Conservation (phyloP, 2,888 invertebrate species). For the Netelia melanura region DNA sequence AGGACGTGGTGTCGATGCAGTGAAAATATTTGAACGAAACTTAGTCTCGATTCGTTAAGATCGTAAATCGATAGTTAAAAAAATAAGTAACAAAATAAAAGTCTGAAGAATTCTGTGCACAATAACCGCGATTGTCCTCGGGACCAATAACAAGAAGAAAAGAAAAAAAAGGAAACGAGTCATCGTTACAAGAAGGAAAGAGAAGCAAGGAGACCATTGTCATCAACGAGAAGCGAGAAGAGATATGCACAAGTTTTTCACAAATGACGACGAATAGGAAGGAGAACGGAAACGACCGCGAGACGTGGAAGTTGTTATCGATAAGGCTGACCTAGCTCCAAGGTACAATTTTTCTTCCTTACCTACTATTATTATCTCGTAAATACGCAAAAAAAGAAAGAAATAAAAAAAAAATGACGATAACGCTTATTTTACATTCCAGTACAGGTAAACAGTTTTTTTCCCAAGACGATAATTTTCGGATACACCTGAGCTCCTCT, state of each 20-base stretch:
- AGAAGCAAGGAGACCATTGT: constrained; percentile 5
- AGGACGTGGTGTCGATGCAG: no score
- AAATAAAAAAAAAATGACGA: no score
- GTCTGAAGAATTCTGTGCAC: neutral
- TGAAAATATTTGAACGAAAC: neutral
- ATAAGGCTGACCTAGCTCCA: constrained; percentile 70
- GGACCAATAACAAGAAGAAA: constrained; percentile 18
- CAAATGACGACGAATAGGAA: constrained; percentile 67
- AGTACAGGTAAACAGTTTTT: neutral
- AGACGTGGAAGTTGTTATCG: constrained; percentile 68
- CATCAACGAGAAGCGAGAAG: constrained; percentile 1
- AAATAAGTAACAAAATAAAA: neutral
- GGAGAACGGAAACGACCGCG: constrained; percentile 57
- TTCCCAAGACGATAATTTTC: neutral
- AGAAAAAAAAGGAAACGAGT: neutral
- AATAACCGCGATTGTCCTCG: neutral
- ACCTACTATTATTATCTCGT: constrained; percentile 23
- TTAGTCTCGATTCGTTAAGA: neutral
- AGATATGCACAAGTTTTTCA: constrained; percentile 61
- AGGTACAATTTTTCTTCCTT: constrained; percentile 60
- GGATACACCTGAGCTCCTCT: neutral
- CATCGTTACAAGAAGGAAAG: neutral
- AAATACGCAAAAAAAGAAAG: neutral
- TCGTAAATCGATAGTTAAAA: neutral
- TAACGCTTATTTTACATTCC: neutral